Conservation (phyloP, 2,888 invertebrate species). For the Furcula furcula region DNA sequence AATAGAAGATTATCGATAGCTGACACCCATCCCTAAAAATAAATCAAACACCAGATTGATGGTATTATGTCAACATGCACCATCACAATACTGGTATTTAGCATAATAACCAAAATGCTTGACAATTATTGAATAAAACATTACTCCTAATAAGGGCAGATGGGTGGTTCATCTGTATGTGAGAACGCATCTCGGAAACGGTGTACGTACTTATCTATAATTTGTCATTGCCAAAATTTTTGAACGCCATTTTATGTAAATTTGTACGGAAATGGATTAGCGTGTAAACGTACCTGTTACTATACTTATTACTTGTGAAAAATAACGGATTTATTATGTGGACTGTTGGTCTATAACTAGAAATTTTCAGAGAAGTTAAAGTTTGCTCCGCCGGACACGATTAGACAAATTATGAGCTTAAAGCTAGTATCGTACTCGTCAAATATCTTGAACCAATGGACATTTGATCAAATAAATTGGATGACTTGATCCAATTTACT, state of each 20-base stretch:
- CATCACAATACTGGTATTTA: conserved; percentile 65
- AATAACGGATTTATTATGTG: no score
- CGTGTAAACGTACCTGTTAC: conserved; percentile 14
- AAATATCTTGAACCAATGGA: no score
- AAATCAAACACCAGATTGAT: conserved; percentile 76
- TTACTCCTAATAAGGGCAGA: conserved; percentile 57
- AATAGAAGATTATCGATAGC: conserved; percentile 33
- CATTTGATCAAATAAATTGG: no score
- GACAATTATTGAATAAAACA: conserved; percentile 75
- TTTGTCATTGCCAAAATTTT: conserved; percentile 69
- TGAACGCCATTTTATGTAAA: conserved; percentile 33
- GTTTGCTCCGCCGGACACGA: no score
- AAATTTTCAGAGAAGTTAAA: no score
- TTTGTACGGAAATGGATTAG: conserved; percentile 34
- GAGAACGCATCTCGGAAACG: conserved; percentile 45
- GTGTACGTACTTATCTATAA: conserved; percentile 36
- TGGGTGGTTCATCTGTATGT: conserved; percentile 54
- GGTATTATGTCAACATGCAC: conserved; percentile 79
- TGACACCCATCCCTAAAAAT: conserved; percentile 35
- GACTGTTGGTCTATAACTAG: no score
- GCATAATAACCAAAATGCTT: conserved; percentile 71
- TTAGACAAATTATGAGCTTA: no score
- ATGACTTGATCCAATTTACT: no score
- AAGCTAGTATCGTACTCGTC: no score
- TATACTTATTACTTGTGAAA: no score